Conservation (phyloP, 2,888 invertebrate species). For the Galerucella pusilla region DNA sequence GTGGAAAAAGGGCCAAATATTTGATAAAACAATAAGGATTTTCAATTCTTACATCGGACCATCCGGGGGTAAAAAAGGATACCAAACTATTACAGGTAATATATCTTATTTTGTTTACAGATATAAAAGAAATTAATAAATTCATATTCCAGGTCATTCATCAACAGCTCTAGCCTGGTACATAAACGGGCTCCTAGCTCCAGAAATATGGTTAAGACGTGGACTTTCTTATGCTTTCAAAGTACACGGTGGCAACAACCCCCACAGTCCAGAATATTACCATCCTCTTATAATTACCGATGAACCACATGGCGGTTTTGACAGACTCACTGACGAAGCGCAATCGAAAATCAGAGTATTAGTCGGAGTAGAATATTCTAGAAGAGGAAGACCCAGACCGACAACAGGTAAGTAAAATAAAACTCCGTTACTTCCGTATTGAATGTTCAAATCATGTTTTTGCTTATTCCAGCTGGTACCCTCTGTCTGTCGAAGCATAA, state of each 20-base stretch:
- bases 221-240: conserved; percentile 87
- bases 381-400: conserved; percentile 83
- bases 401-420: conserved; percentile 70
- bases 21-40: conserved; percentile 77
- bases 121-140: not conserved
- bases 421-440: not conserved
- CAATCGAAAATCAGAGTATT: conserved; percentile 78
- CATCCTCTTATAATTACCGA: conserved; percentile 92
- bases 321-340: conserved; percentile 76
- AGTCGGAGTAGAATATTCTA: conserved; percentile 84
- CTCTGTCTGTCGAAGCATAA: conserved; percentile 79
- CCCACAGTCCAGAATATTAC: conserved; percentile 85
- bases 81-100: conserved; percentile 76
- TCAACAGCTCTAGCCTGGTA: conserved; percentile 88
- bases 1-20: conserved; percentile 75
- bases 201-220: conserved; percentile 87
- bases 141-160: conserved; percentile 68
- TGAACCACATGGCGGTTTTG: conserved; percentile 86
- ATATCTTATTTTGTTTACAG: not conserved
- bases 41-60: conserved; percentile 88
- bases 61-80: conserved; percentile 83
- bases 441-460: not conserved
- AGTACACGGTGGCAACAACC: conserved; percentile 87
- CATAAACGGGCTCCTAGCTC: conserved; percentile 89
- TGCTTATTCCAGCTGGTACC: conserved; percentile 74